Conservation (phyloP, 2,113 vertebrate genomes). For the Notechis scutatus region DNA sequence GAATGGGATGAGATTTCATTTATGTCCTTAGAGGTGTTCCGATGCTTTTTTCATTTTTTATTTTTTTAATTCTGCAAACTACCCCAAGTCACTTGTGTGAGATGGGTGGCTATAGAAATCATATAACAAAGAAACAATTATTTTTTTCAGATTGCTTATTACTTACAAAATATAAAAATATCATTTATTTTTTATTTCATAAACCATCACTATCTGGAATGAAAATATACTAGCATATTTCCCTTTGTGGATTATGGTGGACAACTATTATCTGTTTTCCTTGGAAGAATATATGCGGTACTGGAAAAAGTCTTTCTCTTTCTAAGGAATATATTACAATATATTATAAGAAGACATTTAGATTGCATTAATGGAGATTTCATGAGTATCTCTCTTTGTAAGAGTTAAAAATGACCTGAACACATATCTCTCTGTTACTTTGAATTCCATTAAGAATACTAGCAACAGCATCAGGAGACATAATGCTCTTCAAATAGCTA, state of each 20-base stretch:
- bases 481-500: not conserved
- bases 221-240: not conserved
- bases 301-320: not conserved
- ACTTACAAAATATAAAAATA: not conserved
- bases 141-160: not conserved
- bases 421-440: not conserved
- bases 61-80: not conserved
- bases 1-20: not conserved
- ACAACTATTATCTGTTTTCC: not conserved
- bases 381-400: not conserved
- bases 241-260: not conserved
- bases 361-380: not conserved
- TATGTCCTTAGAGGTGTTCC: not conserved
- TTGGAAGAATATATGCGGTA: not conserved
- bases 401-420: not conserved
- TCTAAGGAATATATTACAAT: not conserved
- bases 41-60: too few relatives aligned
- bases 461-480: not conserved
- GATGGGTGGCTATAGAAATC: not conserved
- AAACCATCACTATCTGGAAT: not conserved
- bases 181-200: not conserved
- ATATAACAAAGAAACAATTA: not conserved
- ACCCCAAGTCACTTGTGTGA: not conserved
- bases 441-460: not conserved
- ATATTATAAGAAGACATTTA: not conserved